Evolutionary conservation across 1,140 invertebrate genomes (phyloP), one percentile per base, ranked within the genome.

Genomic region (Drosophila navojoa): DNA sequence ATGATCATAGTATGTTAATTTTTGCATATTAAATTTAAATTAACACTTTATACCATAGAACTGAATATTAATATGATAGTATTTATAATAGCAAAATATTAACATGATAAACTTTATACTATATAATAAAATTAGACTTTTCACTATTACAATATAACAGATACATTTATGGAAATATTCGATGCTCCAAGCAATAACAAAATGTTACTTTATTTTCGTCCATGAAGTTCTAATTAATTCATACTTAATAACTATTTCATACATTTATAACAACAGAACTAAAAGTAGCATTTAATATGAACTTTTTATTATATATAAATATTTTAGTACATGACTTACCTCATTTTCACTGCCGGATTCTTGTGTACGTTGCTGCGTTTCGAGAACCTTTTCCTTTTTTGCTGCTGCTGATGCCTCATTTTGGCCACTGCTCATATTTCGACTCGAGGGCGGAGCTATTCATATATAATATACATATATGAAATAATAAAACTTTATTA

Each of bases 391-490:
- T 73, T 73, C 71, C 71, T 73, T 73, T 73, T 69, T 73, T 76
- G 82, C 80, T 91, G 84, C 79, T 90, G 77, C 57, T 85, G 75
- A 74, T 80, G 81, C 70, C 87, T 90, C 90, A 91, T 91, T 79
- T 81, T 91, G 90, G 76, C 76, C 78, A 91, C 89, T 91, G 90
- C 66, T 91, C 90, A 91, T 91, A 89, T 89, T 91, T 91, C 73
- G 76, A 76, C 58, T 58, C 61, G 55, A 68, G 38, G 58, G 66
- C 67, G 69, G 61, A 77, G 61, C 82, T 81, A 57, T 52, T 35
- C 32, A 35, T 35, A 35, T 35, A 35, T 35, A 29, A 29, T 29
- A 29, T 29, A 29, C 5, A 44, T 68, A 27, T 70, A 35, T 45
- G 69, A 71, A 47, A 66, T 54, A 57, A 25, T 29, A 74, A 60